Conservation (phyloP, 2,888 invertebrate species). For the Bombyx huttoni region DNA sequence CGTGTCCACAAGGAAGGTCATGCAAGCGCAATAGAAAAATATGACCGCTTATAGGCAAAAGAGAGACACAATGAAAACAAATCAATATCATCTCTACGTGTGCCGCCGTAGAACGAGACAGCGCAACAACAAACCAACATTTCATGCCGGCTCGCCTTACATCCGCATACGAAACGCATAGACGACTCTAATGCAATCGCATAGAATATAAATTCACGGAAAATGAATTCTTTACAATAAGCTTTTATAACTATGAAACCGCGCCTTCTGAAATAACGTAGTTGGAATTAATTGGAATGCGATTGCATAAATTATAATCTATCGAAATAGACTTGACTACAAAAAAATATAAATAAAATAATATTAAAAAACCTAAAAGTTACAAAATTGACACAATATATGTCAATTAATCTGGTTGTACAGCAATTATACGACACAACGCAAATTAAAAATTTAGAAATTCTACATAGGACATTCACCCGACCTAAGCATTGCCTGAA, state of each 20-base stretch:
- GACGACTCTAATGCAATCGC: constrained; percentile 25
- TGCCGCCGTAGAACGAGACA: constrained; percentile 58
- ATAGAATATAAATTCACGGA: constrained; percentile 21
- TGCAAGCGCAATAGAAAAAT: constrained; percentile 40
- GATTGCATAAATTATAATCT: not conserved
- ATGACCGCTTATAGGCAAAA: constrained; percentile 41
- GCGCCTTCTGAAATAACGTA: not conserved
- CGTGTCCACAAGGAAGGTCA: constrained; percentile 67
- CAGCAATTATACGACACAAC: not conserved
- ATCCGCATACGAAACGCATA: constrained; percentile 18
- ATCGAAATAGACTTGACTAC: not conserved
- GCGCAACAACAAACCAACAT: constrained; percentile 69
- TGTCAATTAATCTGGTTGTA: too few relatives aligned
- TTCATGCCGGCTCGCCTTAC: constrained; percentile 46
- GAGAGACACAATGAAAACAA: constrained; percentile 73
- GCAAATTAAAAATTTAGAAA: not conserved
- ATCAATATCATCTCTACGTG: constrained; percentile 63
- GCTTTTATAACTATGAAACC: not conserved
- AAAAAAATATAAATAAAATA: not conserved
- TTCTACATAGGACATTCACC: not conserved
- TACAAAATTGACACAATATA: too few relatives aligned
- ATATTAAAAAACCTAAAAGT: too few relatives aligned
- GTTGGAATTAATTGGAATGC: not conserved
- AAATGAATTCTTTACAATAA: not conserved
- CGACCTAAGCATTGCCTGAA: not conserved